Conservation (phyloP, 2,888 invertebrate species). For the Pristionchus japonicus region DNA sequence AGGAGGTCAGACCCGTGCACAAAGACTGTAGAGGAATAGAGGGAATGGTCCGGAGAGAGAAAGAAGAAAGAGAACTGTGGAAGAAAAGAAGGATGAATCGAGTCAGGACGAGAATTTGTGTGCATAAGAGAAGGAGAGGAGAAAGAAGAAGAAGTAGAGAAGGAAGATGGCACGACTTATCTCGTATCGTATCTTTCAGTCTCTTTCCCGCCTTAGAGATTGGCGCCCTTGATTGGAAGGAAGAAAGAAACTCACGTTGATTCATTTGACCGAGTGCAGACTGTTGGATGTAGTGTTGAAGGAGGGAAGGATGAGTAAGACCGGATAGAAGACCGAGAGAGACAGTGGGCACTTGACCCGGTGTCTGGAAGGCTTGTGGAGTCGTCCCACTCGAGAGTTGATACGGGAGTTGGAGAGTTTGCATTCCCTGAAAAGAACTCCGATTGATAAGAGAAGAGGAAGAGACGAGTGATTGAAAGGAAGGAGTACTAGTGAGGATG, state of each 20-base stretch:
- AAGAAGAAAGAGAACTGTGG: slow-evolving; percentile 11
- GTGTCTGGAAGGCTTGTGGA: slow-evolving; percentile 48
- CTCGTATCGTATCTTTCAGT: slow-evolving; percentile 23
- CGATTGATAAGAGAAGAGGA: slow-evolving; percentile 7
- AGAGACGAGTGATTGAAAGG: slow-evolving; percentile 8
- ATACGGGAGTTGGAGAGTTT: slow-evolving; percentile 47
- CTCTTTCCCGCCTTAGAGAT: not conserved
- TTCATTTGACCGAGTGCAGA: not conserved
- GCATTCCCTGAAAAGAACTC: slow-evolving; percentile 43
- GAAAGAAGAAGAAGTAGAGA: slow-evolving; percentile 5
- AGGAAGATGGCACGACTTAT: slow-evolving; percentile 26
- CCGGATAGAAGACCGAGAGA: slow-evolving; percentile 36
- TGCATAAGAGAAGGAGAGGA: slow-evolving; percentile 11
- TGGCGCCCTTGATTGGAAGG: not conserved
- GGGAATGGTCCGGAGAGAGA: not conserved
- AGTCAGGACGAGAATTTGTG: slow-evolving; percentile 32
- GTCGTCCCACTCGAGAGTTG: slow-evolving; percentile 44
- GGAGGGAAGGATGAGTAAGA: not conserved
- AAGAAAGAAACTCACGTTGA: slow-evolving; percentile 24
- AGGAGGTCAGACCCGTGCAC: slow-evolving; percentile 7
- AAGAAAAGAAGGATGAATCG: slow-evolving; percentile 40
- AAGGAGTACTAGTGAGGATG: slow-evolving; percentile 14
- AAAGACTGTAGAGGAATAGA: slow-evolving; percentile 16
- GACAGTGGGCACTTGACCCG: slow-evolving; percentile 40
- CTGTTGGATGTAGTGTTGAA: slow-evolving; percentile 31